phyloP scores from a whole-genome alignment of 2,113 vertebrate species.

The Mastomys coucha region DNA sequence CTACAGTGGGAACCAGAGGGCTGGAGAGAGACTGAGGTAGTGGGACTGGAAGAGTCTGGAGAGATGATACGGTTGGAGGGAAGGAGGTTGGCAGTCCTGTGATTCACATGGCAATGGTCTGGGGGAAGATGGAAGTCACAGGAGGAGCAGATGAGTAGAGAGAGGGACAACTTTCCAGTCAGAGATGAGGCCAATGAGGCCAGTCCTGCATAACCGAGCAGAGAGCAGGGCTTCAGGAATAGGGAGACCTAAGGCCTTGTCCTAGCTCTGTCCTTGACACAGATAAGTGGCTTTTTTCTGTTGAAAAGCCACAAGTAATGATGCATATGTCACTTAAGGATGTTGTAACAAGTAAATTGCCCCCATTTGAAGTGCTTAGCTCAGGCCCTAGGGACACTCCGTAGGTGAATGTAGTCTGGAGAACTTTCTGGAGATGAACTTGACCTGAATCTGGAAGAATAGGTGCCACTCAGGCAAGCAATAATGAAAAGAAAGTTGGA shows the following conservation, averaged over 20 bases:
- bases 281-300: background rate
- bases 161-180: background rate
- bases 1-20: background rate
- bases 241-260: background rate
- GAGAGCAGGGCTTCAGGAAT: background rate
- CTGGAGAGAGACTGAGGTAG: background rate
- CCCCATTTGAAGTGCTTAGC: background rate
- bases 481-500: background rate
- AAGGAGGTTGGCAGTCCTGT: background rate
- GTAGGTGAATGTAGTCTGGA: background rate
- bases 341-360: background rate
- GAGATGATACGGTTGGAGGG: background rate
- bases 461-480: background rate
- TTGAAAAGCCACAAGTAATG: background rate
- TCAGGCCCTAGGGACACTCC: background rate
- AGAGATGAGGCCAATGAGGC: background rate
- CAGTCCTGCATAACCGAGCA: background rate
- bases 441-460: background rate
- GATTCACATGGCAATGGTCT: background rate
- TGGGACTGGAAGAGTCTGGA: background rate
- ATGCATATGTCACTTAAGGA: background rate
- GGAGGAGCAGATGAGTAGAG: background rate
- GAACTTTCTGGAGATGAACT: background rate
- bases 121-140: no score
- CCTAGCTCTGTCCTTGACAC: background rate